Evolutionary conservation across 2,888 invertebrate genomes (phyloP).

Genomic region (Acanthosoma haemorrhoidale): DNA sequence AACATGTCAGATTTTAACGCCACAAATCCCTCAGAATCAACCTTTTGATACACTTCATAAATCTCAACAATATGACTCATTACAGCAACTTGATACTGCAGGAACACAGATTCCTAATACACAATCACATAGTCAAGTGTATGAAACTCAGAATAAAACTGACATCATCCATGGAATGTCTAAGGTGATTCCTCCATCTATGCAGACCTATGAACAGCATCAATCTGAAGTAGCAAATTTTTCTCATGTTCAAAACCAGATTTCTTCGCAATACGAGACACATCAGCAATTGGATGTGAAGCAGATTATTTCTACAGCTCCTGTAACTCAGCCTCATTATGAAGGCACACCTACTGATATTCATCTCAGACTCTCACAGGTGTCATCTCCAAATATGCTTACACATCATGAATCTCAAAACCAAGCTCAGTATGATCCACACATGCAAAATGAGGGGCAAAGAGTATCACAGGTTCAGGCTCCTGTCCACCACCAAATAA

Average conservation of each 20-base stretch:
- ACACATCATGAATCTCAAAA: constrained; percentile 12
- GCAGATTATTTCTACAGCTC: background rate
- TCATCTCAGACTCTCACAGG: constrained; percentile 16
- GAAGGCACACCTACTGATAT: background rate
- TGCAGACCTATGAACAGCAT: background rate
- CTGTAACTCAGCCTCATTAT: constrained; percentile 3
- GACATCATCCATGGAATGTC: constrained; percentile 29
- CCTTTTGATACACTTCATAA: constrained; percentile 17
- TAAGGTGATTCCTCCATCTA: constrained; percentile 24
- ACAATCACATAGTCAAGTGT: background rate
- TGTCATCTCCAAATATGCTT: background rate
- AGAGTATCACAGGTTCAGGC: background rate
- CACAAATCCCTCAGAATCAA: constrained; percentile 13
- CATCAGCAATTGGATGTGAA: background rate
- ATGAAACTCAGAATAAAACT: constrained; percentile 7
- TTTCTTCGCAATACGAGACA: background rate
- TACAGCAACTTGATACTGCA: background rate
- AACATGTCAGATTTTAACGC: constrained; percentile 4
- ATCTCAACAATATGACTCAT: background rate
- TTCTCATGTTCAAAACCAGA: background rate
- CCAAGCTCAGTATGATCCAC: background rate
- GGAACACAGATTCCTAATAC: background rate
- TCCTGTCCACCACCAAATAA: background rate
- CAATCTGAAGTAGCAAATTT: background rate
- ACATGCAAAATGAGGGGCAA: background rate